These are phyloP conservation scores for Pristiophorus japonicus DNA, from an alignment of 2,113 vertebrate species.

Conservation along the genomic window DNA sequence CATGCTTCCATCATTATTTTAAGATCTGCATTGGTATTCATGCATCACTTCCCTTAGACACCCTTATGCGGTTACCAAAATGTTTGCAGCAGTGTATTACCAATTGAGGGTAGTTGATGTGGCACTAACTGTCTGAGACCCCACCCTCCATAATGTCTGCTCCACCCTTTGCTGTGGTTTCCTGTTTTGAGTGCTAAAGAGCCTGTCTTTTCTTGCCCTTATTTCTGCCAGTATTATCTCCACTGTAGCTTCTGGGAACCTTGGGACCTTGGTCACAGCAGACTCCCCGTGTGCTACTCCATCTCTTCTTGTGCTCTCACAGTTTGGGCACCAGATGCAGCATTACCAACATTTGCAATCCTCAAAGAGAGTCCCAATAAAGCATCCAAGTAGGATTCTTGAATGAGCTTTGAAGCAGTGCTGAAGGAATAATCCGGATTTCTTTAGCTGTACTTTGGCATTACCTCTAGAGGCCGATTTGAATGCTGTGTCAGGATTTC, in stretches of 20 bases:
- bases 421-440: not conserved
- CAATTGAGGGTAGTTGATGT: not conserved
- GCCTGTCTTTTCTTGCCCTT: not conserved
- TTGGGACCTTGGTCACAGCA: not conserved
- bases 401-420: not conserved
- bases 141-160: not conserved
- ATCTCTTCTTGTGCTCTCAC: not conserved
- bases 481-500: not conserved
- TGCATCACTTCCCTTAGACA: too few relatives aligned
- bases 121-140: not conserved
- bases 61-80: not conserved
- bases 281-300: not conserved
- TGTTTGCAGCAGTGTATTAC: too few relatives aligned
- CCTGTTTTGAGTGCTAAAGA: not conserved
- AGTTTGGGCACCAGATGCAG: not conserved
- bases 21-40: not conserved
- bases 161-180: slow-evolving; percentile 7
- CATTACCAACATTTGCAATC: not conserved
- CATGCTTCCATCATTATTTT: not conserved
- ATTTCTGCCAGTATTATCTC: not conserved
- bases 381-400: too few relatives aligned
- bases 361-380: not conserved
- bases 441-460: not conserved
- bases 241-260: not conserved
- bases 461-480: not conserved